phyloP scores from a whole-genome alignment of 2,113 vertebrate genomes.

The Emydocephalus ijimae region DNA sequence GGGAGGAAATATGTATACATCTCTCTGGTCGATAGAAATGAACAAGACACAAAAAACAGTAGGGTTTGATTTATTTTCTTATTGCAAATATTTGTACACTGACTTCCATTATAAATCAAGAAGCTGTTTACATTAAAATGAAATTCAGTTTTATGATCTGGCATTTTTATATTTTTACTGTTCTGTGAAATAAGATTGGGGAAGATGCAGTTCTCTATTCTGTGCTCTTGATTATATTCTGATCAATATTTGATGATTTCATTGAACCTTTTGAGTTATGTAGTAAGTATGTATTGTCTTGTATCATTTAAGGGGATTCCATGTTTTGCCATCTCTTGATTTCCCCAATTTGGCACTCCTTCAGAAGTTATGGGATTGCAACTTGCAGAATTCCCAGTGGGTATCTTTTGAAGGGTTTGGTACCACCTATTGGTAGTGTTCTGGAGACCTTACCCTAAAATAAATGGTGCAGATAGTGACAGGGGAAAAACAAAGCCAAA shows the following conservation, averaged over 20 bases:
- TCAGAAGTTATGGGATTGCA: neutral
- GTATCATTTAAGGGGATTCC: neutral
- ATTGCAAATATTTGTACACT: neutral
- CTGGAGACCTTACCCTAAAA: neutral
- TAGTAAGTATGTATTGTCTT: neutral
- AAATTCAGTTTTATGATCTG: neutral
- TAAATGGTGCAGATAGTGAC: neutral
- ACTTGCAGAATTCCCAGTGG: neutral
- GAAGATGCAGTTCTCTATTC: neutral
- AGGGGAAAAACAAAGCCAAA: neutral
- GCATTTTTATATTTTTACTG: neutral
- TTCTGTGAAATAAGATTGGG: conserved; percentile 2
- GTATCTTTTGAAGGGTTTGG: neutral
- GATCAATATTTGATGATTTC: conserved; percentile 1
- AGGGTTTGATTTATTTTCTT: neutral
- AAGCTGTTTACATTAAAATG: neutral
- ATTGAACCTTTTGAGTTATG: neutral
- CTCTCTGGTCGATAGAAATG: neutral
- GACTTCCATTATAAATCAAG: neutral
- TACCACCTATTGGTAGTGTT: neutral
- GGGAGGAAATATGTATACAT: neutral
- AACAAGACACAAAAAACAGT: neutral
- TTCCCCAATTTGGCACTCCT: neutral
- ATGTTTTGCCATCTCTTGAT: neutral
- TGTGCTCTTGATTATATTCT: conserved; percentile 16